Conservation (phyloP, 2,113 vertebrate genomes). For the Nothoprocta pentlandii region DNA sequence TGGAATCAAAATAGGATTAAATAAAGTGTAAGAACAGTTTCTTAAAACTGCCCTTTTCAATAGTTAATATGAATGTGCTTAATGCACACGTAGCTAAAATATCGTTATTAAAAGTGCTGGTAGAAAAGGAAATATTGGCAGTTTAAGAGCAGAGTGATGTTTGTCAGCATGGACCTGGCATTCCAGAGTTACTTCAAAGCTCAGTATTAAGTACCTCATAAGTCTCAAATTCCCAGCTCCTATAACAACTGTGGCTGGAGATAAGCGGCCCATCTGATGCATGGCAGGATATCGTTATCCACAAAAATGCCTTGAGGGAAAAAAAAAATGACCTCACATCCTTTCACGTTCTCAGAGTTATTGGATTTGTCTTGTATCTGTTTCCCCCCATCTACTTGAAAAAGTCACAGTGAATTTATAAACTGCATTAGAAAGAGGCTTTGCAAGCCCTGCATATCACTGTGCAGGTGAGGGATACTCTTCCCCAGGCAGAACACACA, state of each 20-base stretch:
- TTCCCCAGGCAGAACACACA: not conserved
- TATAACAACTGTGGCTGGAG: not conserved
- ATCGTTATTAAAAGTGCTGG: not conserved
- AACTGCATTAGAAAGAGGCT: not conserved
- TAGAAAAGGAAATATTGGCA: not conserved
- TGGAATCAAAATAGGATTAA: not conserved
- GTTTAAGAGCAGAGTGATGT: not conserved
- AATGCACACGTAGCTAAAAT: not conserved
- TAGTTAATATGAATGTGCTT: not conserved
- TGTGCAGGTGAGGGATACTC: not conserved
- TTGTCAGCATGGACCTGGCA: not conserved
- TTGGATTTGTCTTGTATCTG: not conserved
- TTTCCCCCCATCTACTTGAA: not conserved
- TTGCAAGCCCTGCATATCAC: not conserved
- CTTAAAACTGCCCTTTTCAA: not conserved
- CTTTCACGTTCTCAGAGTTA: not conserved
- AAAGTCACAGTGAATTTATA: not conserved
- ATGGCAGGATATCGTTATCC: not conserved
- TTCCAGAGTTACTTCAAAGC: not conserved
- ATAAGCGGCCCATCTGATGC: not conserved
- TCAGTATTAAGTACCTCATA: not conserved
- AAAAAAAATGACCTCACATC: not conserved
- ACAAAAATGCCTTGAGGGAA: not conserved
- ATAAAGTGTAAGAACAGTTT: not conserved
- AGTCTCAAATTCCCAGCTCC: slow-evolving; percentile 1